A percentile compares a stretch with the other conserved stretches of the same genome.
Evolutionary conservation across 2,113 vertebrate genomes (phyloP).

Genomic region (Naja naja): DNA sequence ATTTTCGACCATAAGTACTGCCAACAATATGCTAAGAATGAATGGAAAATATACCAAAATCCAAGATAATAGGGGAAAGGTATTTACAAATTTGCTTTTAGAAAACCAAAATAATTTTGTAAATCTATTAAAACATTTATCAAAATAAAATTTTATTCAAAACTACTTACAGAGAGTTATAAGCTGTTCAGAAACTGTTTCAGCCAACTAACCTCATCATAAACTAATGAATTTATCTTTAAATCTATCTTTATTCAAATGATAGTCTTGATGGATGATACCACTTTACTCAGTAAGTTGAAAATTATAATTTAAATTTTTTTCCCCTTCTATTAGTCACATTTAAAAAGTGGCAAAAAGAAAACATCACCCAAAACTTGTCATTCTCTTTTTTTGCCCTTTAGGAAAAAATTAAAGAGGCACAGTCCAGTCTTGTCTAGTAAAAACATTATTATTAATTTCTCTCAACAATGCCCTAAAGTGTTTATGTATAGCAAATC

Average conservation of each 20-base stretch:
- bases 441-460: not conserved
- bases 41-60: conserved; percentile 50
- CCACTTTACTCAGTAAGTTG: not conserved
- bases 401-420: not conserved
- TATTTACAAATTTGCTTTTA: conserved; percentile 25
- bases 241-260: not conserved
- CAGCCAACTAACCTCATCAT: not conserved
- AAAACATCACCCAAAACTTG: not conserved
- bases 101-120: not conserved
- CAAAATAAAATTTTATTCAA: not conserved
- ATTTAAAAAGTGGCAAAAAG: not conserved
- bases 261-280: not conserved
- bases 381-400: not conserved
- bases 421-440: not conserved
- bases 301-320: not conserved
- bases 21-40: conserved; percentile 57
- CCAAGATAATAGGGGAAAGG: conserved; percentile 46
- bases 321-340: not conserved
- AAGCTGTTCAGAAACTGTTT: not conserved
- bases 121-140: not conserved
- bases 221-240: not conserved
- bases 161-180: not conserved
- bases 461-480: not conserved
- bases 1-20: conserved; percentile 60
- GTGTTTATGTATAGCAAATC: not conserved